Conservation (phyloP, 2,888 invertebrate genomes). For the Synergus gifuensis region DNA sequence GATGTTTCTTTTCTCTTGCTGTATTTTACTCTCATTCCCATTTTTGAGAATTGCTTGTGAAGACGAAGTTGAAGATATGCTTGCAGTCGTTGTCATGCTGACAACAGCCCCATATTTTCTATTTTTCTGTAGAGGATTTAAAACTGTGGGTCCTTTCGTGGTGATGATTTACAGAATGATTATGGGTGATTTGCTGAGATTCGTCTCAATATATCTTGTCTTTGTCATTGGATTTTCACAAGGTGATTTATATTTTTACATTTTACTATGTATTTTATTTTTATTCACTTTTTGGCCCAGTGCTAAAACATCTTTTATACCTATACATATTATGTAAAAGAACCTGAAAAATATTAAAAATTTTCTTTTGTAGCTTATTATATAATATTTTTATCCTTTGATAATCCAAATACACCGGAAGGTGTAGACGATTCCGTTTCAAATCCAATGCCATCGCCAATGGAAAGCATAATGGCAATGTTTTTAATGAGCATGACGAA, state of each 20-base stretch:
- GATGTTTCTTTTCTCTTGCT: constrained; percentile 96
- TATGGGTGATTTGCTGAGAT: constrained; percentile 95
- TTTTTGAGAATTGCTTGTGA: constrained; percentile 91
- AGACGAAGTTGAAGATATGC: constrained; percentile 92
- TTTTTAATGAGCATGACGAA: constrained; percentile 98
- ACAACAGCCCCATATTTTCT: constrained; percentile 98
- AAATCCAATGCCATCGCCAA: constrained; percentile 94
- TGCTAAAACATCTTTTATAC: no score
- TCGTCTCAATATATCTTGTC: constrained; percentile 97
- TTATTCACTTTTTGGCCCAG: no score
- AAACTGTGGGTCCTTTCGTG: constrained; percentile 99
- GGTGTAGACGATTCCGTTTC: constrained; percentile 89
- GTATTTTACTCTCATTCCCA: constrained; percentile 91
- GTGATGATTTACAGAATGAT: constrained; percentile 99
- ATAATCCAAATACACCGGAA: constrained; percentile 90
- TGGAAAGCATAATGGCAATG: constrained; percentile 98
- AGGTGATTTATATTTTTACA: constrained; percentile 79
- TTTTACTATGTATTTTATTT: background rate
- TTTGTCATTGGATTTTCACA: constrained; percentile 99
- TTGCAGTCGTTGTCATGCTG: constrained; percentile 95
- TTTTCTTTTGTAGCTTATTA: constrained; percentile 86
- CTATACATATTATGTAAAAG: background rate
- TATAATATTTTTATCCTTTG: constrained; percentile 93
- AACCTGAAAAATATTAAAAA: background rate
- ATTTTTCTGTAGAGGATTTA: constrained; percentile 98